A percentile compares a stretch with the other conserved stretches of the same genome.
Conservation (phyloP, 1,140 invertebrate species). For the Anoplophora glabripennis region DNA sequence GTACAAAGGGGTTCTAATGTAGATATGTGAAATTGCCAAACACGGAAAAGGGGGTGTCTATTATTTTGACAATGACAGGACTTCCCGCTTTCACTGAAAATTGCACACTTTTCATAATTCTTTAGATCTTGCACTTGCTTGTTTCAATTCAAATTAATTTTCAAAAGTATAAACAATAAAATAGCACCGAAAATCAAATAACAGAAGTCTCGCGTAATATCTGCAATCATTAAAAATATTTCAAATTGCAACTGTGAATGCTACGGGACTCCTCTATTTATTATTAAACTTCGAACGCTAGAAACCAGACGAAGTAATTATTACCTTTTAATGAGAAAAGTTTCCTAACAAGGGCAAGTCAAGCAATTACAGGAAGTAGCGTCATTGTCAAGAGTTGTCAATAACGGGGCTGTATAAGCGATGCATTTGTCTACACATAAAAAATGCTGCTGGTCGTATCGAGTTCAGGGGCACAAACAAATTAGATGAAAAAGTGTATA, state of each 20-base stretch:
- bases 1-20: conserved; percentile 11
- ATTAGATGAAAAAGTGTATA: neutral
- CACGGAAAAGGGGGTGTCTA: conserved; percentile 1
- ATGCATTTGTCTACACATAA: neutral
- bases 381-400: neutral
- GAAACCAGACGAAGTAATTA: neutral
- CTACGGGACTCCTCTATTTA: too few species aligned
- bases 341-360: neutral
- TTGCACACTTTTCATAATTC: neutral
- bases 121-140: neutral
- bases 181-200: too few species aligned
- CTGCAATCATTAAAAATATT: too few species aligned
- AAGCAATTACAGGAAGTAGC: neutral
- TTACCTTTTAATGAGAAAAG: neutral
- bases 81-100: neutral
- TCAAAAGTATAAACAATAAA: conserved; percentile 9
- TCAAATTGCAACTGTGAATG: too few species aligned
- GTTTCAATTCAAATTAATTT: conserved; percentile 8
- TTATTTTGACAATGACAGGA: neutral
- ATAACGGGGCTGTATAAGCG: neutral
- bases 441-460: neutral
- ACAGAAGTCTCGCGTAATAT: too few species aligned
- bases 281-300: neutral
- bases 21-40: too few species aligned
- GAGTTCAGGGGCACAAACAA: neutral